Conservation (phyloP, 2,113 vertebrate genomes). For the Meriones unguiculatus region DNA sequence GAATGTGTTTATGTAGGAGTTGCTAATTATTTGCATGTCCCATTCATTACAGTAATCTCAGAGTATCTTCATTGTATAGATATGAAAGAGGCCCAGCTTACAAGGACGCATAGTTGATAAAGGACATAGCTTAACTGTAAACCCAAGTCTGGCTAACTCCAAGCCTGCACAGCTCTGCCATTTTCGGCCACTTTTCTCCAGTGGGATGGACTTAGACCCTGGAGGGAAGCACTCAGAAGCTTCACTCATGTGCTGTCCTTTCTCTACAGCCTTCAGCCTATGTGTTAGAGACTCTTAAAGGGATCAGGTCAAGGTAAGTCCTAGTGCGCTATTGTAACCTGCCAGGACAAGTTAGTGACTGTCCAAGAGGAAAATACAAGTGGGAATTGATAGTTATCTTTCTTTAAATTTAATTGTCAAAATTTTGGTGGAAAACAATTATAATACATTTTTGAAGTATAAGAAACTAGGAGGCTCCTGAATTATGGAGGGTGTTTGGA, state of each 20-base stretch:
- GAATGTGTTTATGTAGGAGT: not conserved
- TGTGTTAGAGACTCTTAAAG: conserved; percentile 95
- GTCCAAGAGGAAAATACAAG: not conserved
- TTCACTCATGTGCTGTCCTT: conserved; percentile 50
- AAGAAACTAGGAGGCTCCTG: not conserved
- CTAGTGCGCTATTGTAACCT: too few relatives aligned
- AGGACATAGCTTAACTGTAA: not conserved
- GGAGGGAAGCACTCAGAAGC: not conserved
- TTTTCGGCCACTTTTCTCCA: not conserved
- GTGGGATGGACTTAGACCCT: not conserved
- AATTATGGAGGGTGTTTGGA: not conserved
- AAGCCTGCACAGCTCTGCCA: not conserved
- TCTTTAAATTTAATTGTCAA: not conserved
- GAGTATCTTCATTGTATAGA: not conserved
- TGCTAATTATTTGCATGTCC: not conserved
- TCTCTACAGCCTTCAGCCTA: conserved; percentile 91
- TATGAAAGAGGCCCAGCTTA: not conserved
- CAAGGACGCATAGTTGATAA: not conserved
- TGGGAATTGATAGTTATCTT: not conserved
- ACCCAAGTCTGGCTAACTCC: not conserved
- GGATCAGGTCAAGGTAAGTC: conserved; percentile 95
- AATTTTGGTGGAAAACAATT: conserved; percentile 31
- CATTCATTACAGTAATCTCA: not conserved
- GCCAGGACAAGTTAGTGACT: not conserved
- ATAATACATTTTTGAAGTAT: conserved; percentile 31